Evolutionary conservation across 2,113 vertebrate species (phyloP).

Genomic region (Lepus americanus): DNA sequence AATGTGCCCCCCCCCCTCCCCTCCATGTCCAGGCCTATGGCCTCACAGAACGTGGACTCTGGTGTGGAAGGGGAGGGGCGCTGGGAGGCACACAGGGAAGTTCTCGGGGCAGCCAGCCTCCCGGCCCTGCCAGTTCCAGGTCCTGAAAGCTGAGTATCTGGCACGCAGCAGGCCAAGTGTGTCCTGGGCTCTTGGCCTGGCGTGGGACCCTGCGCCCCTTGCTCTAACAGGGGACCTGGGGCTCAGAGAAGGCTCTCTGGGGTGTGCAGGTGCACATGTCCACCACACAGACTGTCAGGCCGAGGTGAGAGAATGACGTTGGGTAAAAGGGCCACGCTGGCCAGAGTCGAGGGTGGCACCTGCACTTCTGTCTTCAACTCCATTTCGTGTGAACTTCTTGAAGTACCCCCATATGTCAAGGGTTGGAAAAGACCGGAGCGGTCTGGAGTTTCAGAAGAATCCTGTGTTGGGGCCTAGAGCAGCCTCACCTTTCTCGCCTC

Average conservation of each 20-base stretch:
- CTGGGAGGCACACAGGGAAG: not conserved
- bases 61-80: not conserved
- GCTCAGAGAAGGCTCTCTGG: not conserved
- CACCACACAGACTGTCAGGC: not conserved
- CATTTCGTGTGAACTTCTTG: no score
- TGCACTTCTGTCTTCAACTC: no score
- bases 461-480: not conserved
- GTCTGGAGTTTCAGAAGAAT: not conserved
- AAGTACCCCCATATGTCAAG: not conserved
- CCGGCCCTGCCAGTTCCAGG: not conserved
- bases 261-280: rapidly evolving
- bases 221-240: not conserved
- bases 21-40: not conserved
- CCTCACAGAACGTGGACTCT: not conserved
- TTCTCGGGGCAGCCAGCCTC: not conserved
- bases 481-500: not conserved
- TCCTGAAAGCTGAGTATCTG: not conserved
- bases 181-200: not conserved
- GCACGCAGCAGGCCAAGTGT: not conserved
- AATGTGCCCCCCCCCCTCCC: no score
- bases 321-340: not conserved
- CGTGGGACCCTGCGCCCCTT: not conserved
- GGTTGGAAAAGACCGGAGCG: not conserved
- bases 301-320: no score
- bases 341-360: not conserved